Conservation (phyloP, 2,797 vertebrate species). For the Aotus griseimembra region DNA sequence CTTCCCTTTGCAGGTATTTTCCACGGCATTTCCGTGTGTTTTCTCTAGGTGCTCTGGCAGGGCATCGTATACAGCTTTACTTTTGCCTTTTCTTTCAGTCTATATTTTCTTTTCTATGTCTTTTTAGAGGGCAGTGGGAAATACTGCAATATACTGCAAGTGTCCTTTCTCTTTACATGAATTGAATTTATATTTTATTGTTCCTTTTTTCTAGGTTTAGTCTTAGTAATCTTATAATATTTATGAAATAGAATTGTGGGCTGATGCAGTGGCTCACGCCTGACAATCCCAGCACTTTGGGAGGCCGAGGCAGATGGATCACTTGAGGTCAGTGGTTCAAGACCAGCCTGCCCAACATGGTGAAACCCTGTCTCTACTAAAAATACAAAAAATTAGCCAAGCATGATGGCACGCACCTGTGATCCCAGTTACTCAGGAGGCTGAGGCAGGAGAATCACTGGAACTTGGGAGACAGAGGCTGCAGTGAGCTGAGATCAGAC, state of each 20-base stretch:
- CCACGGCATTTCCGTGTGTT: not conserved
- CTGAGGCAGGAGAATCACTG: not conserved
- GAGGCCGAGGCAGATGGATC: not conserved
- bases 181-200: not conserved
- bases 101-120: not conserved
- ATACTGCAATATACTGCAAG: not conserved
- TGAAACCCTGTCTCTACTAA: not conserved
- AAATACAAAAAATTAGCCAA: not conserved
- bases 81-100: not conserved
- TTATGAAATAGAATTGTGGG: not conserved
- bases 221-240: not conserved
- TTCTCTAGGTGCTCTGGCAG: not conserved
- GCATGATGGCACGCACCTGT: not conserved
- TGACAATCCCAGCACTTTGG: not conserved
- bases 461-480: not conserved
- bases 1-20: slow-evolving; percentile 1
- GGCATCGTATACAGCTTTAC: not conserved
- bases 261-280: accelerated
- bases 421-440: not conserved
- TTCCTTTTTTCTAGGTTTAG: not conserved
- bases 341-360: not conserved
- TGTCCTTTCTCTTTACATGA: not conserved
- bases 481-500: not conserved
- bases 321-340: not conserved
- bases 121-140: not conserved